Evolutionary conservation across 2,888 invertebrate genomes (phyloP).

Genomic region (Tipula confusa): DNA sequence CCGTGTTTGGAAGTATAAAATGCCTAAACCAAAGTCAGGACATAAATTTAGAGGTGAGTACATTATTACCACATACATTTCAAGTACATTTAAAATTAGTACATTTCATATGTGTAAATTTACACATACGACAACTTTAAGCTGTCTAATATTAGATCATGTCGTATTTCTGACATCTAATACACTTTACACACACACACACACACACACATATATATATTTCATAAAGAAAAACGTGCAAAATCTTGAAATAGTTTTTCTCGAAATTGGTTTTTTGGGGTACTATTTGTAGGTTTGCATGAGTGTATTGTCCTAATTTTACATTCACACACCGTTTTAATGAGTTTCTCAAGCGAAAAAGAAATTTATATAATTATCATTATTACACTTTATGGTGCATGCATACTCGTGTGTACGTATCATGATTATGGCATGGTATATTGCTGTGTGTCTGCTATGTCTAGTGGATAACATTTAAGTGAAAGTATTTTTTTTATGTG

Average conservation of each 20-base stretch:
- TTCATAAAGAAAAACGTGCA: not conserved
- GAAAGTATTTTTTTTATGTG: not conserved
- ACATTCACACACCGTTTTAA: not conserved
- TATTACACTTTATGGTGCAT: not conserved
- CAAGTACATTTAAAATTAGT: not conserved
- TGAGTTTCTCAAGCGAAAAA: not conserved
- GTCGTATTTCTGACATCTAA: not conserved
- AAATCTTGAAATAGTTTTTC: not conserved
- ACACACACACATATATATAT: too few relatives aligned
- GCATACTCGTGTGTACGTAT: not conserved
- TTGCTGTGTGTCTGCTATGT: not conserved
- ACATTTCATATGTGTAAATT: too few relatives aligned
- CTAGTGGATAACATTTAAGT: not conserved
- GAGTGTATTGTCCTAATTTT: not conserved
- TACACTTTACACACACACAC: not conserved
- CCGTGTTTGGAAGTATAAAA: not conserved
- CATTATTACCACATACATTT: not conserved
- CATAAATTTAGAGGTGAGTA: not conserved
- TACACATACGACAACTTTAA: not conserved
- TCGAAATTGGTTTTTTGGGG: not conserved
- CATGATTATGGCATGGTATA: not conserved
- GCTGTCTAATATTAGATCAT: not conserved
- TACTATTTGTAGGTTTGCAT: not conserved
- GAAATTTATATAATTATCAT: not conserved
- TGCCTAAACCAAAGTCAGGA: conserved; percentile 3